Conservation (phyloP, 2,797 vertebrate species). For the Diceros bicornis region DNA sequence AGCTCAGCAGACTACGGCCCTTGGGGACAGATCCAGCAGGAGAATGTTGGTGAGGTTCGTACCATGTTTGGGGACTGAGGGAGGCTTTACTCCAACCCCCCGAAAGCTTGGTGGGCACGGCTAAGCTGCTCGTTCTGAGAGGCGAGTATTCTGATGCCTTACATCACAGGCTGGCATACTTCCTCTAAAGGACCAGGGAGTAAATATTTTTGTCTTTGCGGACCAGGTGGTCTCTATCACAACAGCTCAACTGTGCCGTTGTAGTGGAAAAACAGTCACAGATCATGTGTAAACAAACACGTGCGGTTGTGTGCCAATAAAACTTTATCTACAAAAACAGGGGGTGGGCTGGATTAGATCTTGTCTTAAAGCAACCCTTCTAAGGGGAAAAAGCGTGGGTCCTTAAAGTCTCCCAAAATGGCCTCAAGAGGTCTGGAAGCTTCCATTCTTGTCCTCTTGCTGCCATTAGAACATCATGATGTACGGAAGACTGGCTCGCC, state of each 20-base stretch:
- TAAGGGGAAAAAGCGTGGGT: neutral
- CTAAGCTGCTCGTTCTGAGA: neutral
- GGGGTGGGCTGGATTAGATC: neutral
- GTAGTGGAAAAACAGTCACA: neutral
- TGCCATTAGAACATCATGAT: neutral
- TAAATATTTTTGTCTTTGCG: neutral
- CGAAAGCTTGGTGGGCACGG: neutral
- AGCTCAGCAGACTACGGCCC: neutral
- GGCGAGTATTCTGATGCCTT: neutral
- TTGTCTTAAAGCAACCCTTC: neutral
- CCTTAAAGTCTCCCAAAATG: neutral
- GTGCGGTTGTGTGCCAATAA: neutral
- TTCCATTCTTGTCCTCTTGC: neutral
- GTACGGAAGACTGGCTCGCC: neutral
- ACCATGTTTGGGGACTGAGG: neutral
- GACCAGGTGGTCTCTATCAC: neutral
- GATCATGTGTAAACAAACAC: neutral
- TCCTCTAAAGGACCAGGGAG: neutral
- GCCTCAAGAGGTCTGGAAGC: neutral
- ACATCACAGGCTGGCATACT: neutral
- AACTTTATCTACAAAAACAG: constrained; percentile 7
- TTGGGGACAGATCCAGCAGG: neutral
- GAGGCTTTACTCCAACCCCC: neutral
- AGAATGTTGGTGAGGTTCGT: neutral
- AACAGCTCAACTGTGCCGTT: neutral